phyloP scores from a whole-genome alignment of 2,888 invertebrate genomes.

The Camptogramma bilineatum region DNA sequence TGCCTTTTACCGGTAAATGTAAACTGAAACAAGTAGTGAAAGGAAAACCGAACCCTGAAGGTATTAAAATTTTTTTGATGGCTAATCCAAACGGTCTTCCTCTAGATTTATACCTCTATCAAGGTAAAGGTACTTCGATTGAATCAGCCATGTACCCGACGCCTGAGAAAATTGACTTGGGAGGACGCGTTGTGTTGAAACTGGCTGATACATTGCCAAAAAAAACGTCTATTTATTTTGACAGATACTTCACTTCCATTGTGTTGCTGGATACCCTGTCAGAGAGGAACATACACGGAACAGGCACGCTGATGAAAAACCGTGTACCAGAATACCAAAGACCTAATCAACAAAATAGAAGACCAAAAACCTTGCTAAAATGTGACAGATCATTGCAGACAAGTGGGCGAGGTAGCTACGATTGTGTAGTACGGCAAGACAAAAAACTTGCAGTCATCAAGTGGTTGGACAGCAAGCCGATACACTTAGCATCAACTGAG shows the following conservation, averaged over 20 bases:
- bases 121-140: constrained; percentile 37
- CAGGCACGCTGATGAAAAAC: constrained; percentile 21
- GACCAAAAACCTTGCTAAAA: constrained; percentile 3
- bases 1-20: constrained; percentile 43
- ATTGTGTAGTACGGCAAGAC: constrained; percentile 31
- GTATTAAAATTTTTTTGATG: constrained; percentile 47
- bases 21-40: constrained; percentile 31
- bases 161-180: constrained; percentile 40
- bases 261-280: constrained; percentile 14
- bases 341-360: constrained; percentile 4
- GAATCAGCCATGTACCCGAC: constrained; percentile 35
- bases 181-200: constrained; percentile 42
- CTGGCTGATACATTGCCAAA: constrained; percentile 36
- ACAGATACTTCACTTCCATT: constrained; percentile 33
- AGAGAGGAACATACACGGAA: constrained; percentile 11
- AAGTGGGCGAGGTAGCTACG: constrained; percentile 18
- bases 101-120: constrained; percentile 46
- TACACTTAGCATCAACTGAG: constrained; percentile 32
- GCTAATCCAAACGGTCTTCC: constrained; percentile 43
- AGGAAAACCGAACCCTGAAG: constrained; percentile 42
- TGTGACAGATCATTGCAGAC: constrained; percentile 13
- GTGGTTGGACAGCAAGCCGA: constrained; percentile 19
- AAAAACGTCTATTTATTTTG: constrained; percentile 29
- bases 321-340: constrained; percentile 16
- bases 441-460: constrained; percentile 25